A percentile compares a stretch with the other conserved stretches of the same genome.
Evolutionary conservation across 2,797 vertebrate genomes (phyloP).

Genomic region (Phylloscopus collybita): DNA sequence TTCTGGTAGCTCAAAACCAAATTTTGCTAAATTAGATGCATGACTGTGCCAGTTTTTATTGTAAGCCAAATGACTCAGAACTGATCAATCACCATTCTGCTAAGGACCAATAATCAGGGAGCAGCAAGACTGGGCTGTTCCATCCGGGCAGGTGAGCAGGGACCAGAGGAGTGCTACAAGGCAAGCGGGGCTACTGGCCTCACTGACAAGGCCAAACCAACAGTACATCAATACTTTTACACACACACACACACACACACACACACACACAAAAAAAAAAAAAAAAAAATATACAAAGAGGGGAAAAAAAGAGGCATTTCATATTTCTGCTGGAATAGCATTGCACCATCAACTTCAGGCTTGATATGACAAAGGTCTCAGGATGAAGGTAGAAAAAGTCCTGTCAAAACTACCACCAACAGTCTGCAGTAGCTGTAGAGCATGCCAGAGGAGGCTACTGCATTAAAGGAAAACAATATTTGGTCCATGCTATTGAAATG

Average conservation of each 20-base stretch:
- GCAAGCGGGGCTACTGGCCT: background rate
- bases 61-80: background rate
- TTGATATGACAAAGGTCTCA: background rate
- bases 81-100: background rate
- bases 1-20: background rate
- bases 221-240: too few species aligned
- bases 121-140: background rate
- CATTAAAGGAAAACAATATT: background rate
- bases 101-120: background rate
- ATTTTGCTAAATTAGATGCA: background rate
- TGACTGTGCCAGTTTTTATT: background rate
- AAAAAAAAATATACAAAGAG: background rate
- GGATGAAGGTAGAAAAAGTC: background rate
- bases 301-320: accelerated
- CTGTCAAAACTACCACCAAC: background rate
- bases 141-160: background rate
- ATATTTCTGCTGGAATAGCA: background rate
- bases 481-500: background rate
- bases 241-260: accelerated
- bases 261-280: background rate
- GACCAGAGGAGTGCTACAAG: background rate
- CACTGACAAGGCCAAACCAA: background rate
- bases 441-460: background rate
- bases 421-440: background rate
- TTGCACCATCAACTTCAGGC: background rate